Conservation (phyloP, 2,888 invertebrate genomes). For the Hymenopus coronatus region DNA sequence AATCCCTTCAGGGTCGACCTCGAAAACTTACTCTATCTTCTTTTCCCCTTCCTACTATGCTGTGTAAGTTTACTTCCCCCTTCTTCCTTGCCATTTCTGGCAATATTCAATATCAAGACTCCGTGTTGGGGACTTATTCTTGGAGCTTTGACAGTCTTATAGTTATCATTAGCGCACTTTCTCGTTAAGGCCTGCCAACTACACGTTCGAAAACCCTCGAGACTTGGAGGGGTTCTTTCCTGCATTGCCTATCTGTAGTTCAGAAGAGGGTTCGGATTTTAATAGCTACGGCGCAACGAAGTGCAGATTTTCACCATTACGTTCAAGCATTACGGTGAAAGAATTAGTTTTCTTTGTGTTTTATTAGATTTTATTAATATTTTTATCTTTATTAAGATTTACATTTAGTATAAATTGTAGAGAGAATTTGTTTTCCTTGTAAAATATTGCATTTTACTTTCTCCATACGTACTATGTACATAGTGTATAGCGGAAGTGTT, state of each 20-base stretch:
- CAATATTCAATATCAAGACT: neutral
- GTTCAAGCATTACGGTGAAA: too few species aligned
- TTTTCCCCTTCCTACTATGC: neutral
- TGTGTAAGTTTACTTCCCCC: neutral
- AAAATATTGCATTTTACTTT: too few species aligned
- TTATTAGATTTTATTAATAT: too few species aligned
- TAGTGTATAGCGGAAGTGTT: too few species aligned
- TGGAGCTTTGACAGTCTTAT: neutral
- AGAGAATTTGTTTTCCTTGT: too few species aligned
- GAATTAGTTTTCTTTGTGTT: too few species aligned
- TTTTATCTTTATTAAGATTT: too few species aligned
- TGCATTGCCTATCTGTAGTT: neutral
- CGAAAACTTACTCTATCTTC: neutral
- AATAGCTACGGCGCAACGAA: too few species aligned
- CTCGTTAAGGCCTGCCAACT: neutral
- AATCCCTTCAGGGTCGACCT: neutral
- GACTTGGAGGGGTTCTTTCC: neutral
- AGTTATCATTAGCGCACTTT: neutral
- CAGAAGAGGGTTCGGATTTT: neutral
- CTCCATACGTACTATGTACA: too few species aligned
- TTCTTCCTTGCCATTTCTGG: neutral
- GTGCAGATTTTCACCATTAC: too few species aligned
- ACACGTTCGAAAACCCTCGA: neutral
- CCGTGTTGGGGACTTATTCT: neutral
- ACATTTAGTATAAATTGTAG: too few species aligned